Percentiles rank a stretch among this genome's conserved stretches.
Evolutionary conservation across 2,888 invertebrate species (phyloP).

Genomic region (Nipponacmea schrenckii): DNA sequence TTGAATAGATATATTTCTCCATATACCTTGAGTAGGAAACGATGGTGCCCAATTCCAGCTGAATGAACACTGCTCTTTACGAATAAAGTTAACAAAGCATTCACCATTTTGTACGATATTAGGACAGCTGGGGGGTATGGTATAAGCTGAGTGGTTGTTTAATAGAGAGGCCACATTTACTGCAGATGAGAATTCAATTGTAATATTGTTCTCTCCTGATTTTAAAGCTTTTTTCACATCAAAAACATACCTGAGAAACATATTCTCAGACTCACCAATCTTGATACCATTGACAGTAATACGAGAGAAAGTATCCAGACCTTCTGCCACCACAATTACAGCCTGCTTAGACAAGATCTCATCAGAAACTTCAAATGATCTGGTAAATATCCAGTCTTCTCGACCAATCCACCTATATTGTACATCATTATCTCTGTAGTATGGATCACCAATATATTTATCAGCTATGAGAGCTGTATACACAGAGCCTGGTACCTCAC

Average conservation of each 20-base stretch:
- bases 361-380: slow-evolving; percentile 71
- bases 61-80: slow-evolving; percentile 81
- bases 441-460: slow-evolving; percentile 69
- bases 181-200: slow-evolving; percentile 76
- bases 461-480: slow-evolving; percentile 79
- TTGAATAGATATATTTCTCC: slow-evolving; percentile 80
- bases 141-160: slow-evolving; percentile 42
- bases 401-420: slow-evolving; percentile 84
- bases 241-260: slow-evolving; percentile 83
- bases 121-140: slow-evolving; percentile 80
- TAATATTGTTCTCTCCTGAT: slow-evolving; percentile 72
- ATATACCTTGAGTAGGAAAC: slow-evolving; percentile 91
- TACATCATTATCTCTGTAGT: slow-evolving; percentile 79
- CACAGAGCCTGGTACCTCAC: slow-evolving; percentile 80
- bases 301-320: slow-evolving; percentile 83
- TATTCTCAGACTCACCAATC: slow-evolving; percentile 79
- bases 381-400: slow-evolving; percentile 82
- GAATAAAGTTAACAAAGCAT: slow-evolving; percentile 86
- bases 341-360: slow-evolving; percentile 33
- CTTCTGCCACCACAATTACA: slow-evolving; percentile 78
- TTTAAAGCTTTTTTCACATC: slow-evolving; percentile 73
- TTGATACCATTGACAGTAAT: slow-evolving; percentile 77
- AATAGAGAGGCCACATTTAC: slow-evolving; percentile 72
- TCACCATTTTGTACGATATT: slow-evolving; percentile 83
- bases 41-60: slow-evolving; percentile 98